These are phyloP conservation scores for Trissolcus basalis DNA, from an alignment of 1,140 invertebrate genomes.

Conservation along the genomic window DNA sequence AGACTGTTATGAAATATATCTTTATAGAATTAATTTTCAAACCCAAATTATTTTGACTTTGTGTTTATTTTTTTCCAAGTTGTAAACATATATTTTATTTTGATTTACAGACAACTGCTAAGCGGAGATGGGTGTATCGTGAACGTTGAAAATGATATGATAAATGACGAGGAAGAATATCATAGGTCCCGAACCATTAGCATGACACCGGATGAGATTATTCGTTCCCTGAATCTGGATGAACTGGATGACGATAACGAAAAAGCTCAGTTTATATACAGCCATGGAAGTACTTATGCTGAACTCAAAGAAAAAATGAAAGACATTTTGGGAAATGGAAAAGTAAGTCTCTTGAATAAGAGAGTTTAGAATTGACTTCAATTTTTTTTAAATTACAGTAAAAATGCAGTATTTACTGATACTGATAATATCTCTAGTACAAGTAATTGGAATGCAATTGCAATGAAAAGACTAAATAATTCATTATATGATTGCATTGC, in stretches of 20 bases:
- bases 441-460: no score
- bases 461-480: no score
- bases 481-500: no score
- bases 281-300: conserved; percentile 14
- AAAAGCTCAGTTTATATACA: conserved; percentile 4
- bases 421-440: no score
- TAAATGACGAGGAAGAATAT: conserved; percentile 16
- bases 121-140: conserved; percentile 9
- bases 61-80: no score
- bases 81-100: no score
- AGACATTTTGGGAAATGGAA: conserved; percentile 29
- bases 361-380: neutral
- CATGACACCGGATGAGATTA: conserved; percentile 35
- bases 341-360: no score
- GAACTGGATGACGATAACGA: conserved; percentile 16
- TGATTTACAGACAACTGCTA: conserved; percentile 21
- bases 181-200: conserved; percentile 5
- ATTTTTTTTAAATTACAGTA: no score
- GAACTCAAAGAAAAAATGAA: conserved; percentile 25
- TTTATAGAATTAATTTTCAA: no score
- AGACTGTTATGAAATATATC: no score
- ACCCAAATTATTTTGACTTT: no score
- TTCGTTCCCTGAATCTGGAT: conserved; percentile 19
- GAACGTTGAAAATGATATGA: conserved; percentile 26
- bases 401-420: no score